Conservation (phyloP, 2,888 invertebrate genomes). For the Tyria jacobaeae region DNA sequence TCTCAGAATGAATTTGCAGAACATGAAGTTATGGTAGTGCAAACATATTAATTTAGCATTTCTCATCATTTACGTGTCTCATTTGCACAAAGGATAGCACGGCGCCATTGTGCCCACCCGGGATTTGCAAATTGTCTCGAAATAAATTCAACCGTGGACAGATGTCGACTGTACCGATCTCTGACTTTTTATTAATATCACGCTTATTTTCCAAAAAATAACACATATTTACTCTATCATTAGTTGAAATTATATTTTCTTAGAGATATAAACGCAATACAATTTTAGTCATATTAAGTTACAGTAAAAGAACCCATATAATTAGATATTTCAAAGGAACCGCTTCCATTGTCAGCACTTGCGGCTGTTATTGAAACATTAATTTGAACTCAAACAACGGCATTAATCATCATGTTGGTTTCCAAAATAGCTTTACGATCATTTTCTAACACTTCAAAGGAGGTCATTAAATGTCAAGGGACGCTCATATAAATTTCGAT, state of each 20-base stretch:
- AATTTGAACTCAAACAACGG: constrained; percentile 58
- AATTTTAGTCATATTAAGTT: neutral
- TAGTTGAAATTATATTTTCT: neutral
- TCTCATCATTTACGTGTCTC: constrained; percentile 67
- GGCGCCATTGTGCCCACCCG: constrained; percentile 53
- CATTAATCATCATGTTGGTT: constrained; percentile 58
- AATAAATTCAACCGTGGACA: constrained; percentile 81
- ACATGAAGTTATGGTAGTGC: constrained; percentile 58
- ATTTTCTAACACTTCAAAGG: constrained; percentile 82
- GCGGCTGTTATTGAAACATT: constrained; percentile 69
- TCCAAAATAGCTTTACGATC: constrained; percentile 75
- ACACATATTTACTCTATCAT: neutral
- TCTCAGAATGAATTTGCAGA: constrained; percentile 43
- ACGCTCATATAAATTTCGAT: constrained; percentile 68
- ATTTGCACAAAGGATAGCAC: constrained; percentile 73
- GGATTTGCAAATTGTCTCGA: constrained; percentile 79
- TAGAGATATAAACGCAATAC: neutral
- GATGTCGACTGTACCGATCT: constrained; percentile 73
- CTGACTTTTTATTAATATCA: constrained; percentile 57
- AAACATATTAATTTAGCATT: constrained; percentile 71
- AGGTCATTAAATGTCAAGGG: constrained; percentile 74
- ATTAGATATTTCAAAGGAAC: constrained; percentile 4
- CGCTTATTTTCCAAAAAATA: constrained; percentile 25
- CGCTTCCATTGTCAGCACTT: constrained; percentile 54
- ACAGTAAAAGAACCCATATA: neutral